Conservation (phyloP, 2,888 invertebrate species). For the Chrysomela aeneicollis region DNA sequence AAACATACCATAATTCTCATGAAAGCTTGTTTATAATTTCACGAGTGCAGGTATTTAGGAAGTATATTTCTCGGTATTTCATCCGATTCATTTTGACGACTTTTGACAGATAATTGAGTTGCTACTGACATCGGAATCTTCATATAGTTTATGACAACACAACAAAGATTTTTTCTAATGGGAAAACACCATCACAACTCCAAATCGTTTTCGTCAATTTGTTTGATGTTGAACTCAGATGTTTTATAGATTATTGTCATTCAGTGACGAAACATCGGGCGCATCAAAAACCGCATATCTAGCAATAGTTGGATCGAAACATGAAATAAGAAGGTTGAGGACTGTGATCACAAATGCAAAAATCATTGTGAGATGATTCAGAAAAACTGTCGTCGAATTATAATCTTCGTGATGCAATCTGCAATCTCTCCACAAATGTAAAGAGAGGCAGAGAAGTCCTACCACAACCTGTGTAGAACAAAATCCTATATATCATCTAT, state of each 20-base stretch:
- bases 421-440: conserved; percentile 80
- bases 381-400: conserved; percentile 71
- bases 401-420: conserved; percentile 76
- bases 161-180: too few relatives aligned
- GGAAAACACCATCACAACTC: too few relatives aligned
- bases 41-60: too few relatives aligned
- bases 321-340: conserved; percentile 78
- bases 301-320: conserved; percentile 78
- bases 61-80: too few relatives aligned
- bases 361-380: conserved; percentile 76
- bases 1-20: too few relatives aligned
- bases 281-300: conserved; percentile 60
- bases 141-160: too few relatives aligned
- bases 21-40: too few relatives aligned
- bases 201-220: background rate
- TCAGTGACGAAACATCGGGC: conserved; percentile 41
- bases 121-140: too few relatives aligned
- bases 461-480: conserved; percentile 70
- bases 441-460: conserved; percentile 75
- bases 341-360: conserved; percentile 77
- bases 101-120: too few relatives aligned
- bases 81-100: too few relatives aligned
- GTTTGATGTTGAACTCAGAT: too few relatives aligned
- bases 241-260: conserved; percentile 12
- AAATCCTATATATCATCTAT: background rate